Evolutionary conservation across 2,797 vertebrate genomes (phyloP), one percentile per base, ranked within the genome.

Genomic region (Tokudaia muenninki): DNA sequence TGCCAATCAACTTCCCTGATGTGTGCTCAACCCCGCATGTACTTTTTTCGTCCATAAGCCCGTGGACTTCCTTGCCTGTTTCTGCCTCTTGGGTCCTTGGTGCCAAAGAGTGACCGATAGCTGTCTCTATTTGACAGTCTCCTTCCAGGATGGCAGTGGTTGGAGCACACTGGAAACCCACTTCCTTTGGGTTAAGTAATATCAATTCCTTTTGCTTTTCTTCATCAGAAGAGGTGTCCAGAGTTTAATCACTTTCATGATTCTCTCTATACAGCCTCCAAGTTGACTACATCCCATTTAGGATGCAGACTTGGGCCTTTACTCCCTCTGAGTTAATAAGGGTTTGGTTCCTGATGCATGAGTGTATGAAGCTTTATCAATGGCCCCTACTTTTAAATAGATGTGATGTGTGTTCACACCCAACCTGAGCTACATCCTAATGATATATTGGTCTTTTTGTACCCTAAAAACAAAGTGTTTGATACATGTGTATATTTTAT

Each of bases 201-300:
- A 55, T 52, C 47, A 63, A 29, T 93, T 95, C 82, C 75, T 86
- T 92, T 87, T 81, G 88, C 26, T 82, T 92, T 86, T 94, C 67
- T 80, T 96, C 91, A 61, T 83, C 75, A 82, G 34, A 63, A 19
- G 75, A 21, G 80, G 24, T 90, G 4, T 88, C 74, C 17, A 57
- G n/a, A 80, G 31, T 67, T 72, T 41, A 70, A 70, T 80, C 65
- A n/a, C 87, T 86, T 87, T 77, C 91, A 61, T 12, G 19, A 52
- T 78, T 77, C 31, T 94, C 17, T 90, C 87, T 55, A 59, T 57
- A 14, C 41, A 0, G 0, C 41, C 70, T 96, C 87, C 90, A 63
- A 61, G 50, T 72, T 83, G 74, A 65, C 88, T 17, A 10, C 12
- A 16, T 22, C 57, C 67, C 1, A 1, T 1, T 22, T 11, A 81